A percentile compares a stretch with the other conserved stretches of the same genome.
Evolutionary conservation across 1,140 invertebrate species (phyloP).

Genomic region (Drosophila chauvacae): DNA sequence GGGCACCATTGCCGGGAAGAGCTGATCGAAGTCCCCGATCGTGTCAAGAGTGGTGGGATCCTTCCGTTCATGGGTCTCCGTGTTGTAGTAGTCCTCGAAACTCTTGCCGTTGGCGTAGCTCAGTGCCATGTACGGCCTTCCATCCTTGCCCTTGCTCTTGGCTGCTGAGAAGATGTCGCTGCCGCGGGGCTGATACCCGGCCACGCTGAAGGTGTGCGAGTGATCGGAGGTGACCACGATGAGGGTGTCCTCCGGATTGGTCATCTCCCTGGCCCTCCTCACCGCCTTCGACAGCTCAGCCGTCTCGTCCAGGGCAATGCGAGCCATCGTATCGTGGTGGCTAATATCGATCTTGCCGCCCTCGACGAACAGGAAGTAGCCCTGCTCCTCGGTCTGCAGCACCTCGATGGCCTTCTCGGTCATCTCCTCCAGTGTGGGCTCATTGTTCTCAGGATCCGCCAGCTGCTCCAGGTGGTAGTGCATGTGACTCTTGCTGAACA

Average conservation of each 20-base stretch:
- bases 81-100: conserved; percentile 83
- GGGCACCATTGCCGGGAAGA: conserved; percentile 85
- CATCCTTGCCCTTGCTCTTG: conserved; percentile 81
- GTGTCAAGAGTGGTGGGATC: conserved; percentile 53
- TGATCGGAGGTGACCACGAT: conserved; percentile 90
- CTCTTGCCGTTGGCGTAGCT: conserved; percentile 90
- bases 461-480: conserved; percentile 86
- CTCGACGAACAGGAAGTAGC: conserved; percentile 87
- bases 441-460: conserved; percentile 84
- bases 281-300: conserved; percentile 87
- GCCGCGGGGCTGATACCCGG: conserved; percentile 87
- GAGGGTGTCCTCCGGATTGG: conserved; percentile 87
- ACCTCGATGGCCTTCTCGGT: conserved; percentile 92
- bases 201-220: conserved; percentile 88
- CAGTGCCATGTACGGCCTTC: conserved; percentile 88
- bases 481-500: conserved; percentile 86
- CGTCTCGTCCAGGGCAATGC: conserved; percentile 89
- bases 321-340: conserved; percentile 90
- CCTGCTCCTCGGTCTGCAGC: conserved; percentile 90
- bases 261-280: conserved; percentile 85
- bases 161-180: conserved; percentile 85
- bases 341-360: conserved; percentile 92
- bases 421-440: conserved; percentile 92
- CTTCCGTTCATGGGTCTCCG: conserved; percentile 65
- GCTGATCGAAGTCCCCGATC: conserved; percentile 53